These are phyloP conservation scores for Ophthalmotilapia sp. DNA, from an alignment of 2,113 vertebrate species.

Conservation along the genomic window DNA sequence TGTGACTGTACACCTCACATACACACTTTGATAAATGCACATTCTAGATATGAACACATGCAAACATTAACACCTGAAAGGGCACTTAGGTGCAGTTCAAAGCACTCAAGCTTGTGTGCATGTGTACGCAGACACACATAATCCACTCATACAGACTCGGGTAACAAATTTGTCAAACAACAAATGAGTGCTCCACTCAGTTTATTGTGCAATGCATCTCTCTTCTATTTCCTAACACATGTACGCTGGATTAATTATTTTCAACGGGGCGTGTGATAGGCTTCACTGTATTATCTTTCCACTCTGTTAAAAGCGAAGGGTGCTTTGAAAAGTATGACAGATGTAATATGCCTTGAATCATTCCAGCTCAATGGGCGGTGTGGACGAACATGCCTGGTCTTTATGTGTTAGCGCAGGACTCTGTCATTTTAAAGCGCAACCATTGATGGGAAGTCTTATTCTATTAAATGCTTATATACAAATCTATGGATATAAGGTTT, in stretches of 20 bases:
- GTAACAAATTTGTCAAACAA: slow-evolving; percentile 25
- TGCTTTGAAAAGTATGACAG: slow-evolving; percentile 47
- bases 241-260: slow-evolving; percentile 53
- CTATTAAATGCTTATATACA: slow-evolving; percentile 40
- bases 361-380: slow-evolving; percentile 43
- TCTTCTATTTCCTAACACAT: slow-evolving; percentile 8
- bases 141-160: background rate
- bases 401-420: slow-evolving; percentile 10
- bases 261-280: slow-evolving; percentile 48
- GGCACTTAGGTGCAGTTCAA: background rate
- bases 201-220: slow-evolving; percentile 17
- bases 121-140: background rate
- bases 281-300: slow-evolving; percentile 60
- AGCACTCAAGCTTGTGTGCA: background rate
- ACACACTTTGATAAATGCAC: background rate
- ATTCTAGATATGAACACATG: background rate
- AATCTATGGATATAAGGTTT: slow-evolving; percentile 6
- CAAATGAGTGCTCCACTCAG: background rate
- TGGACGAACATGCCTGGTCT: slow-evolving; percentile 16
- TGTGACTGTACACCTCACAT: background rate
- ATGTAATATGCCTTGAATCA: slow-evolving; percentile 46
- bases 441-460: background rate
- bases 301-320: slow-evolving; percentile 45
- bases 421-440: slow-evolving; percentile 9
- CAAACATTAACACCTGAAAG: background rate